Base-by-base conservation (phyloP, 2,113 vertebrate genomes). In the Pelecanus crispus region DNA sequence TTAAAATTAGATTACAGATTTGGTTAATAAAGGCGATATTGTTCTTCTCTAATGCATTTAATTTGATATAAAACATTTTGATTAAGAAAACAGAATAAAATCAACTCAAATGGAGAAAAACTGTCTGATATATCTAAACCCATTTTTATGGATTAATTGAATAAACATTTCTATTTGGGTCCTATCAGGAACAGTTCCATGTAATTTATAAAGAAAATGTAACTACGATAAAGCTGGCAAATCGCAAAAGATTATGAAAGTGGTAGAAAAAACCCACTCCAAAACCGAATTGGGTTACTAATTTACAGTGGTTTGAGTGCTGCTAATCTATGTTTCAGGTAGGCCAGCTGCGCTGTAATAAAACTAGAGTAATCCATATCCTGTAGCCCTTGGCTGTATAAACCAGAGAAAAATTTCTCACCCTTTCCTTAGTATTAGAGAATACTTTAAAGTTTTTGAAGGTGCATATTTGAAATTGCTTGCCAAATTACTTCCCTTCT, bases 11-110 rank as follows among this genome's bases (percentile, higher is more conserved):
- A 92, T 97, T 97, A 92, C n/a, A 53, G 45, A 89, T 97, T 89
- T 97, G 24, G 61, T 94, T 97, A 92, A 92, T 92, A 96, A 94
- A 91, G 58, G 17, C 12, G 7, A 68, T 95, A 92, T 61, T 94
- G 90, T 93, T 96, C 78, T 96, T 94, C 72, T 82, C 40, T 96
- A 94, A 90, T 96, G 55, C 47, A 93, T 88, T 94, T 96, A 92
- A 93, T 90, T 93, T 95, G 49, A 94, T 94, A 82, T 61, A 80
- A 95, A 72, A 56, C 65, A 96, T 94, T 94, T 92, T 93, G 80
- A 84, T 96, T 96, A 94, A 71, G 86, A 95, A 96, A 91, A 15
- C 24, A 83, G 65, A 92, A 91, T 87, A 84, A 94, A 93, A 90
- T 93, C 29, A 85, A 68, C 56, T 88, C 34, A 94, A 81, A 94